Base-by-base conservation (phyloP, 2,797 vertebrate genomes). In the Apogon hyalosoma region DNA sequence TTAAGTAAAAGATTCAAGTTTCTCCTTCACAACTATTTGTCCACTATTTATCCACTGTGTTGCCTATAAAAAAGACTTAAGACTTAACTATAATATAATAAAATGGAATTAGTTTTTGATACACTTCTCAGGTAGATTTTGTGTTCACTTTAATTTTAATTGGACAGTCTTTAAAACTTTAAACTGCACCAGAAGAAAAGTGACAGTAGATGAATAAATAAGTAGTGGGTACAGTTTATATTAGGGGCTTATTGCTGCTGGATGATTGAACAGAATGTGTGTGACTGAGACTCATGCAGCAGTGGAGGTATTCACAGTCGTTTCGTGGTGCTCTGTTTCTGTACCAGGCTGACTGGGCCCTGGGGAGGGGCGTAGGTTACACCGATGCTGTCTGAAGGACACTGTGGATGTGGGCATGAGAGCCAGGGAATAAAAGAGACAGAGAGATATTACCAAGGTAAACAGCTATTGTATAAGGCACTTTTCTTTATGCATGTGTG, bases 301-400 rank as follows among this genome's bases (percentile, higher is more conserved):
- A 50, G 62, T 51, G 53, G 63, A 68, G 48, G 64, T 36, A 24
- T 74, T 73, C 63, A 61, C 51, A 59, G 61, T 79, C 64, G 67
- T 77, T 80, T 77, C 59, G 69, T 62, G 70, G 80, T 66, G 65
- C 82, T 79, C 69, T 67, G 64, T 80, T 67, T 69, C 79, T 59
- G 48, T 40, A 16, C 55, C 64, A 55, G 69, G 59, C 69, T 76
- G 61, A 62, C 60, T 19, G 58, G 72, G 47, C 57, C 2, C 84
- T 54, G 68, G 85, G 84, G 88, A 85, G 33, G 45, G 68, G 79
- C 56, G 77, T 74, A 69, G 80, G 80, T 86, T 82, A 85, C 83
- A 87, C 65, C 21, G 43, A 55, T 51, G 76, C 71, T 67, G 78
- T 89, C 86, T 90, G 86, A 91, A 90, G 90, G 88, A 89, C 87